Evolutionary conservation across 92 coral and sea anemone genomes (phyloP), one percentile per base, ranked within the genome.

Genomic region (Heliopora coerulea): DNA sequence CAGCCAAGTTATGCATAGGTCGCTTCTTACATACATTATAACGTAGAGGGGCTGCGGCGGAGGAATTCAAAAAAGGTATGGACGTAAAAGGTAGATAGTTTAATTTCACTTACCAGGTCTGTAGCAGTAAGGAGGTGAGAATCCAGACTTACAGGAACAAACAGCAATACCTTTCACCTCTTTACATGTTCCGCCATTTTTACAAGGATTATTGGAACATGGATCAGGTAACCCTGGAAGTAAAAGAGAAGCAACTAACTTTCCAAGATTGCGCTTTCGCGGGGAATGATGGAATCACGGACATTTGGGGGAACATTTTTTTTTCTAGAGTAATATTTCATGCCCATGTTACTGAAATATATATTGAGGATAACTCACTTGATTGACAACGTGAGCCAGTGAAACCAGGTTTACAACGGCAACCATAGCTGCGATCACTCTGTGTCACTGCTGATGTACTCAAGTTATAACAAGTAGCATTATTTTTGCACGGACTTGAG

Each of bases 121-220:
- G 13, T 42, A 12, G 14, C 74, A 67, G n/a, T 67, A 67, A 0
- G 74, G 74, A 10, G 20, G 74, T 5, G 48, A 58, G 20, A 42
- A 67, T 19, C 74, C 74, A 0, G 74, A 49, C 19, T 67, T 67
- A 52, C 74, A 67, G 54, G 13, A 21, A 19, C 74, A 67, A 49
- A 67, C 59, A 67, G 74, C 74, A 52, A 67, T 40, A 28, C 74
- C 74, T 29, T 67, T 67, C 3, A 59, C 44, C 9, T 58, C 58
- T 37, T 62, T 77, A 29, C 96, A 89, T 35, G 60, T 70, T 15
- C 81, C 87, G 12, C 79, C 80, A 39, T 89, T 63, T 25, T 13
- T 41, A 56, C 96, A 89, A 3, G 96, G 96, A 56, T 79, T 75
- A 1, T 57, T 32, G 23, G 49, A 8, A 39, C 96, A 89, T 17